These are phyloP conservation scores for Clarias macrocephalus DNA, from an alignment of 2,113 vertebrate species.

Conservation along the genomic window DNA sequence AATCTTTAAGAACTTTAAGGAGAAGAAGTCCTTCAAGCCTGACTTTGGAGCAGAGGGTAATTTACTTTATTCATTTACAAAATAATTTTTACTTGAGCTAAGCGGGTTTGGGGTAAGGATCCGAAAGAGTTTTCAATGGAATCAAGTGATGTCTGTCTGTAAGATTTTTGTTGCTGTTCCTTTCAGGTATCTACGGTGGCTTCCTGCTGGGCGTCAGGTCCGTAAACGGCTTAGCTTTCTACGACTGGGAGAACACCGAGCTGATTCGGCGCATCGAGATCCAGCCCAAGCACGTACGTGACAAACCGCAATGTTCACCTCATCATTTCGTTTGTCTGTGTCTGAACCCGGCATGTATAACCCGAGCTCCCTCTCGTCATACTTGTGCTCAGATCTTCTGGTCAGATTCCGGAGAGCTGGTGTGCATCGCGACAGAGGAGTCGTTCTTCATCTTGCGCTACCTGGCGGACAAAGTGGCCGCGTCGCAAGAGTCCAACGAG, in stretches of 20 bases:
- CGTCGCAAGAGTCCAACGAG: slow-evolving; percentile 94
- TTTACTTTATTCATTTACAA: not conserved
- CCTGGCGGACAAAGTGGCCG: slow-evolving; percentile 89
- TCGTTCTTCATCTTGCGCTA: slow-evolving; percentile 98
- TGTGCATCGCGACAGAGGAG: slow-evolving; percentile 97
- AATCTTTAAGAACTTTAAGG: slow-evolving; percentile 99
- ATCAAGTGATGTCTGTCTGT: too few species aligned
- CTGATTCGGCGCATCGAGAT: slow-evolving; percentile 97
- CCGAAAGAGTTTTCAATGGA: too few species aligned
- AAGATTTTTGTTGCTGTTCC: not conserved
- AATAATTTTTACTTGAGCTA: not conserved
- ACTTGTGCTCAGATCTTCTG: slow-evolving; percentile 87
- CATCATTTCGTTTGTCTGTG: too few species aligned
- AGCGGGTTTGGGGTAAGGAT: not conserved
- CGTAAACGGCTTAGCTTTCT: slow-evolving; percentile 94
- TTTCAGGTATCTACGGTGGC: slow-evolving; percentile 91
- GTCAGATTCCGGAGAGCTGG: slow-evolving; percentile 98
- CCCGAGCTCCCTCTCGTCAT: not conserved
- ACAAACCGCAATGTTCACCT: too few species aligned
- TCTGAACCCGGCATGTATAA: not conserved
- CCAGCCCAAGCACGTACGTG: slow-evolving; percentile 90
- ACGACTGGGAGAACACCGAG: slow-evolving; percentile 98
- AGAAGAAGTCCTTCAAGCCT: slow-evolving; percentile 98
- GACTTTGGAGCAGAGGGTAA: slow-evolving; percentile 98
- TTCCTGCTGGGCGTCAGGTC: slow-evolving; percentile 94